A percentile compares a stretch with the other conserved stretches of the same genome.
Evolutionary conservation across 1,140 invertebrate genomes (phyloP).

Genomic region (Campodea augens): DNA sequence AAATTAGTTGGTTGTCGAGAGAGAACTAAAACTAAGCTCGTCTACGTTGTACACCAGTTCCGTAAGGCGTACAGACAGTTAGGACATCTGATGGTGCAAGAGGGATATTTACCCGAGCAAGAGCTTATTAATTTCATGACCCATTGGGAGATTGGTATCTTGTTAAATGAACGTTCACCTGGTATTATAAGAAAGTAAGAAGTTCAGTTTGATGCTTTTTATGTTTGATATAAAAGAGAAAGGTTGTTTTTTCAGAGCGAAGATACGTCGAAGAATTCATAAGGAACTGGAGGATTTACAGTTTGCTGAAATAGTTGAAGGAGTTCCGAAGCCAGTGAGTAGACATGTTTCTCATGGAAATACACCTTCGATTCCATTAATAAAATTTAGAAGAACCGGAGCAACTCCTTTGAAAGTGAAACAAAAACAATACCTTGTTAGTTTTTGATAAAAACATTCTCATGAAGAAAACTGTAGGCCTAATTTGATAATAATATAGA

Average conservation of each 20-base stretch:
- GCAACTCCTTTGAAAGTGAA: too few species aligned
- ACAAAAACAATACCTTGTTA: too few species aligned
- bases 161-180: slow-evolving; percentile 33
- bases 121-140: slow-evolving; percentile 51
- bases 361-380: too few species aligned
- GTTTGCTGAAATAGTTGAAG: not conserved
- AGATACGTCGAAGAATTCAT: too few species aligned
- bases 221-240: not conserved
- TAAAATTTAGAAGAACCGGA: too few species aligned
- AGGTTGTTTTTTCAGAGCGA: not conserved
- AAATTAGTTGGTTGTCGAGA: slow-evolving; percentile 41
- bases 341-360: too few species aligned
- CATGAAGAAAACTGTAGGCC: too few species aligned
- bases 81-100: slow-evolving; percentile 32
- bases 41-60: slow-evolving; percentile 36
- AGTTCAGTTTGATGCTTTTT: not conserved
- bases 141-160: slow-evolving; percentile 36
- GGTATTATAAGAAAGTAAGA: slow-evolving; percentile 40
- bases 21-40: slow-evolving; percentile 39
- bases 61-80: slow-evolving; percentile 37
- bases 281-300: not conserved
- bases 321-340: not conserved
- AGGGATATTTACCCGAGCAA: slow-evolving; percentile 39
- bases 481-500: too few species aligned
- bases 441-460: too few species aligned